Evolutionary conservation across 2,797 vertebrate genomes (phyloP).

Genomic region (Chromobotia macracanthus): DNA sequence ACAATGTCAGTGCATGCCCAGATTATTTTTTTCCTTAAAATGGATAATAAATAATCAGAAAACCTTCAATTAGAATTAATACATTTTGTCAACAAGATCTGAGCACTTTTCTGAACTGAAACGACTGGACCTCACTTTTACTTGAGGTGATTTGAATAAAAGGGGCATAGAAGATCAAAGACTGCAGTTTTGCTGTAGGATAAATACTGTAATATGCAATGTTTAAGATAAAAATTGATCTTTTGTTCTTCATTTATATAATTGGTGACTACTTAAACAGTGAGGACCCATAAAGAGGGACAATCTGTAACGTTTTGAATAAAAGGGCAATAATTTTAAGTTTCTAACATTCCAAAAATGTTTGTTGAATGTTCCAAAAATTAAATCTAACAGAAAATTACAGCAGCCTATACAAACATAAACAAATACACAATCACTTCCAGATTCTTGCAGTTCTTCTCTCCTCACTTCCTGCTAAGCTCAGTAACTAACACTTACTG

Average conservation of each 20-base stretch:
- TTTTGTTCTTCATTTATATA: constrained; percentile 54
- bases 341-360: constrained; percentile 65
- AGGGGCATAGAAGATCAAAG: constrained; percentile 60
- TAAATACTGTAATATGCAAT: constrained; percentile 66
- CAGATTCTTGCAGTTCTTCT: constrained; percentile 62
- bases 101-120: constrained; percentile 39
- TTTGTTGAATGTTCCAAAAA: constrained; percentile 65
- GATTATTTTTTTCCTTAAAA: constrained; percentile 55
- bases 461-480: constrained; percentile 48
- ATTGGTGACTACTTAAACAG: constrained; percentile 55
- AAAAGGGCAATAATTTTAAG: constrained; percentile 68
- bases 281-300: constrained; percentile 70
- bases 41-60: constrained; percentile 59
- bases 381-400: constrained; percentile 70
- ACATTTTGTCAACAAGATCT: constrained; percentile 42
- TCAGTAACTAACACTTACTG: constrained; percentile 68
- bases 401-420: constrained; percentile 75
- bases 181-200: constrained; percentile 71
- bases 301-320: constrained; percentile 67
- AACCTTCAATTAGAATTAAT: constrained; percentile 38
- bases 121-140: constrained; percentile 21
- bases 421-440: constrained; percentile 75
- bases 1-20: constrained; percentile 36
- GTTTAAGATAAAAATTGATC: constrained; percentile 56
- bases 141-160: constrained; percentile 9